Evolutionary conservation across 2,888 invertebrate genomes (phyloP).

Genomic region (Maniola hyperantus): DNA sequence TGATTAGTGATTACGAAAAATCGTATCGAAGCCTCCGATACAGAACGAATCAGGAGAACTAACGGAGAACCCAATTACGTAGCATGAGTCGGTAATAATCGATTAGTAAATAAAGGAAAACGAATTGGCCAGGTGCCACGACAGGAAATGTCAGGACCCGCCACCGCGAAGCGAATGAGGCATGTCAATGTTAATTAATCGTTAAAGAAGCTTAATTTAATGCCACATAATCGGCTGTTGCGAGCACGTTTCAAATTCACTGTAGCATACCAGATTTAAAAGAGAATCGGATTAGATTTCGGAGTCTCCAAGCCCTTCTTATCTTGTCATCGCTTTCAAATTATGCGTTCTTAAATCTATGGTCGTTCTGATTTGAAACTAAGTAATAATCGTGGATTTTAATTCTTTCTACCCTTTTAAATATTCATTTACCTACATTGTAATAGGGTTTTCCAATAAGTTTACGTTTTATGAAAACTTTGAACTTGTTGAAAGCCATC

Average conservation of each 20-base stretch:
- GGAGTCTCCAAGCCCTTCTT: not conserved
- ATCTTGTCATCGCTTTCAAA: slow-evolving; percentile 13
- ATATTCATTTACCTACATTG: too few relatives aligned
- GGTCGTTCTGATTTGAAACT: slow-evolving; percentile 7
- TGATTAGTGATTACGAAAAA: slow-evolving; percentile 6
- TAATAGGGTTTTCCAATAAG: too few relatives aligned
- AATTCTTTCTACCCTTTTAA: too few relatives aligned
- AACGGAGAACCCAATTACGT: slow-evolving; percentile 70
- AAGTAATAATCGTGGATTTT: not conserved
- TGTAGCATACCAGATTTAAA: slow-evolving; percentile 15
- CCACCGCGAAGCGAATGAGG: slow-evolving; percentile 69
- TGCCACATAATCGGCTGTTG: slow-evolving; percentile 41
- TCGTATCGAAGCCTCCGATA: slow-evolving; percentile 21
- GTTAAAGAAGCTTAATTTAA: slow-evolving; percentile 62
- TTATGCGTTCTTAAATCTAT: not conserved
- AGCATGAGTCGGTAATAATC: slow-evolving; percentile 71
- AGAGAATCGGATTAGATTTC: slow-evolving; percentile 10
- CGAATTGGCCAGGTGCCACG: slow-evolving; percentile 67
- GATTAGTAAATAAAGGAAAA: slow-evolving; percentile 60
- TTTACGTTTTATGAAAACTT: too few relatives aligned
- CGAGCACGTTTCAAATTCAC: slow-evolving; percentile 35
- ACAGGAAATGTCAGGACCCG: slow-evolving; percentile 61
- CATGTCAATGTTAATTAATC: slow-evolving; percentile 79
- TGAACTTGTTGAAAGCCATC: too few relatives aligned
- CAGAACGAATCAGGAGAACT: slow-evolving; percentile 47